A percentile compares a stretch with the other conserved stretches of the same genome.
Evolutionary conservation across 2,113 vertebrate genomes (phyloP).

Genomic region (Bufo gargarizans): DNA sequence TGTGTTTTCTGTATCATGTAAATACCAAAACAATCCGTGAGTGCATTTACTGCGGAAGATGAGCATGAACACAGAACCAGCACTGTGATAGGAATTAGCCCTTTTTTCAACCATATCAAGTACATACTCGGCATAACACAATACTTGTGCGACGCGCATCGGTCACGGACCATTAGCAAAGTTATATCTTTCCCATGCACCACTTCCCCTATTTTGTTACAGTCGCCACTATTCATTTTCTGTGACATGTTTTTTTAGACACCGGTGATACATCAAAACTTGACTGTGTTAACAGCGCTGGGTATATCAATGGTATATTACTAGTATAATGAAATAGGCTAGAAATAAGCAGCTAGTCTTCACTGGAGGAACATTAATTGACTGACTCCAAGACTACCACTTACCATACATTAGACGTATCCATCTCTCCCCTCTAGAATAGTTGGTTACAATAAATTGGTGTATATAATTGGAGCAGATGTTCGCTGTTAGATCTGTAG

Average conservation of each 20-base stretch:
- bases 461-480: no score
- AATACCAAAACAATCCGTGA: background rate
- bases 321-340: no score
- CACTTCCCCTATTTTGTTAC: background rate
- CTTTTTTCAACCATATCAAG: conserved; percentile 10
- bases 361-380: no score
- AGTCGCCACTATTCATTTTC: background rate
- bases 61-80: background rate
- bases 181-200: background rate
- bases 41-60: background rate
- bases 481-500: no score
- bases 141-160: conserved; percentile 19
- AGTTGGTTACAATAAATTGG: no score
- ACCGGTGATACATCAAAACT: background rate
- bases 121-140: conserved; percentile 28
- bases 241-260: background rate
- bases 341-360: no score
- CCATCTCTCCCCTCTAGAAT: no score
- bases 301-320: no score
- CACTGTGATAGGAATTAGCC: background rate
- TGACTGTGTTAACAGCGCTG: background rate
- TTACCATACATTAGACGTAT: no score
- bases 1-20: background rate
- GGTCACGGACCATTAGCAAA: conserved; percentile 29
- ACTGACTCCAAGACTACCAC: no score